These are phyloP conservation scores for Stenurella melanura DNA, from an alignment of 2,888 invertebrate species.

Conservation along the genomic window DNA sequence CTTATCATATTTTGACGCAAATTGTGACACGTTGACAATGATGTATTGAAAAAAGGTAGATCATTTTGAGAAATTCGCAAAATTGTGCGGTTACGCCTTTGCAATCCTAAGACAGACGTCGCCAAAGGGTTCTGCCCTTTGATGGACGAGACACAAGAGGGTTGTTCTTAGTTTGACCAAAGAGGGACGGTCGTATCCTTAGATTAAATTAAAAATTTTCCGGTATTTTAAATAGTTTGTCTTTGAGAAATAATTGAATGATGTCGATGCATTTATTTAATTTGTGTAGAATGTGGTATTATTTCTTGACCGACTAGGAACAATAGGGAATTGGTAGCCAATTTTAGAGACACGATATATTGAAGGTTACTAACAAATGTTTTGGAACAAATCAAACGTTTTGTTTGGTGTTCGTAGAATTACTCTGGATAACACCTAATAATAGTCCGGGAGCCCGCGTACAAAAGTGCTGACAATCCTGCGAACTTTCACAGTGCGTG, in stretches of 20 bases:
- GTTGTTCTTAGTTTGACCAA: slow-evolving; percentile 1
- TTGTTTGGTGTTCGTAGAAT: too few species aligned
- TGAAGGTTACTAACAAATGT: too few species aligned
- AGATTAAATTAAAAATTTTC: not conserved
- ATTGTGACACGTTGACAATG: slow-evolving; percentile 9
- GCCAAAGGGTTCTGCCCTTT: slow-evolving; percentile 11
- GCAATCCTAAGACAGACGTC: slow-evolving; percentile 11
- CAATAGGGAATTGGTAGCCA: too few species aligned
- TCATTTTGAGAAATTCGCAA: not conserved
- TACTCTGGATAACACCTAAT: too few species aligned
- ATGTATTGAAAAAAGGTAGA: slow-evolving; percentile 18
- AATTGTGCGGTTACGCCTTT: slow-evolving; percentile 22
- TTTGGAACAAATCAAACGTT: too few species aligned
- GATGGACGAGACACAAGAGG: slow-evolving; percentile 15
- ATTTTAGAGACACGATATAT: too few species aligned
- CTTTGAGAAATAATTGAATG: not conserved
- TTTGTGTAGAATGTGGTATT: not conserved
- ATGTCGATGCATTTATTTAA: not conserved
- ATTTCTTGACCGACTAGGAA: too few species aligned
- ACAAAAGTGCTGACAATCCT: too few species aligned
- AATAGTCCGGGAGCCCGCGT: too few species aligned
- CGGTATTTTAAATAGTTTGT: not conserved
- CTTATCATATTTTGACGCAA: too few species aligned
- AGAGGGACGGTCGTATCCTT: not conserved
- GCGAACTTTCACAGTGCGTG: too few species aligned